Base-by-base conservation (phyloP, 2,797 vertebrate genomes). In the Sitta carolinensis region DNA sequence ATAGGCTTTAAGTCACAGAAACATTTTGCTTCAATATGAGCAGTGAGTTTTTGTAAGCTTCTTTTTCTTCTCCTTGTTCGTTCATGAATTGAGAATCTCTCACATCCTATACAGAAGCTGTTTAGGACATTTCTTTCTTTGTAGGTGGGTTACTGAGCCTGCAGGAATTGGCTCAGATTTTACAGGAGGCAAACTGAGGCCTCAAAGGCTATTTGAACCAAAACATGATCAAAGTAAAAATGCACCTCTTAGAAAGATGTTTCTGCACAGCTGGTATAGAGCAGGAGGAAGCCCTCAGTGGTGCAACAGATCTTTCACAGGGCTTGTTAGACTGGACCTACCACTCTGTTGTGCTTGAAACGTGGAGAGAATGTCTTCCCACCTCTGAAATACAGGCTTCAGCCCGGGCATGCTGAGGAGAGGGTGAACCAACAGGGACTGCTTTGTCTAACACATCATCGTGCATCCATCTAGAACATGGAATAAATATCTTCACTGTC, bases 211-310 rank as follows among this genome's bases (percentile, higher is more conserved):
- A 16, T 63, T 87, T 66, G 67, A 84, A 82, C 18, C 38, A 67
- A 89, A 93, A 72, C 51, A 82, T 51, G 82, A 91, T 79, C 54
- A 69, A 91, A 90, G 70, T 38, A 30, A 92, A 92, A 87, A 73
- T 8, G 27, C 23, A 55, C 30, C 4, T 77, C 50, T 81, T 48
- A 38, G 1, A 5, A 62, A 75, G 34, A 13, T 40, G 40, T 58
- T 90, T 69, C 67, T 89, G 51, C 48, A 34, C 21, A 62, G 70
- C 43, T 89, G 67, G 12, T 62, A n/a, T 16, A 70, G 76, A 3
- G 3, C 40, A 36, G 34, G 36, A 15, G 1, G 42, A 75, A 67
- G 70, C 38, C n/a, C 32, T 27, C 61, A 48, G 68, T 67, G 68
- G 42, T 57, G 57, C 63, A 36, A n/a, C 51, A 47, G 67, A 67